phyloP scores from a whole-genome alignment of 2,113 vertebrate genomes.

The Melanocharis versteri region DNA sequence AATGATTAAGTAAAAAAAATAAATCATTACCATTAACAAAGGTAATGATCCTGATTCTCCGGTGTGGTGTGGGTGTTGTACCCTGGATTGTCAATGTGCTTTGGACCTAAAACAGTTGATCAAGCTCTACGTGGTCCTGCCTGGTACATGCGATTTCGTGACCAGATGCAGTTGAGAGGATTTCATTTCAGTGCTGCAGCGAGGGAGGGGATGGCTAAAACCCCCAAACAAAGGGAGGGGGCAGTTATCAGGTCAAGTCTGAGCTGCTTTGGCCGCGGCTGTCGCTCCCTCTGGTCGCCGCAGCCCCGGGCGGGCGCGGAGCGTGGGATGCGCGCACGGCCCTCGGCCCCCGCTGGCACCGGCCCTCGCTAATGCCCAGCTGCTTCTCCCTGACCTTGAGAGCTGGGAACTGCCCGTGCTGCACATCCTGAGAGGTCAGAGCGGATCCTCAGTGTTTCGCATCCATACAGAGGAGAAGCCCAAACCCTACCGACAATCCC shows the following conservation, averaged over 20 bases:
- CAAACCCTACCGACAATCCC: neutral
- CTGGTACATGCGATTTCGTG: neutral
- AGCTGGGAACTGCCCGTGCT: neutral
- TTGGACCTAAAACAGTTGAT: neutral
- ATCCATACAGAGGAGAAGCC: neutral
- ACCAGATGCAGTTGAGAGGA: neutral
- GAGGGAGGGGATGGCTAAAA: neutral
- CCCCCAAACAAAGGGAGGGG: neutral
- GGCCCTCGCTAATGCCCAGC: neutral
- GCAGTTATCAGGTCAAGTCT: neutral
- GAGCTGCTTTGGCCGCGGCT: neutral
- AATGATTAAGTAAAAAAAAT: neutral
- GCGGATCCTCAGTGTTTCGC: neutral
- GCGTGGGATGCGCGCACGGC: neutral
- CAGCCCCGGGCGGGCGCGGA: neutral
- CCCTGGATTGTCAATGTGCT: neutral
- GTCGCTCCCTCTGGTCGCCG: neutral
- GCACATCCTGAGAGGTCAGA: neutral
- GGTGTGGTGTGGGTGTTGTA: neutral
- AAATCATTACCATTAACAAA: neutral
- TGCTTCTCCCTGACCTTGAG: constrained; percentile 10
- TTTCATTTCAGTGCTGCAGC: neutral
- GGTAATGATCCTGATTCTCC: neutral
- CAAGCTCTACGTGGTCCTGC: neutral
- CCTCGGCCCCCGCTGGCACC: neutral